These are phyloP conservation scores for Azorinus chamasolen DNA, from an alignment of 2,888 invertebrate genomes.

Conservation along the genomic window DNA sequence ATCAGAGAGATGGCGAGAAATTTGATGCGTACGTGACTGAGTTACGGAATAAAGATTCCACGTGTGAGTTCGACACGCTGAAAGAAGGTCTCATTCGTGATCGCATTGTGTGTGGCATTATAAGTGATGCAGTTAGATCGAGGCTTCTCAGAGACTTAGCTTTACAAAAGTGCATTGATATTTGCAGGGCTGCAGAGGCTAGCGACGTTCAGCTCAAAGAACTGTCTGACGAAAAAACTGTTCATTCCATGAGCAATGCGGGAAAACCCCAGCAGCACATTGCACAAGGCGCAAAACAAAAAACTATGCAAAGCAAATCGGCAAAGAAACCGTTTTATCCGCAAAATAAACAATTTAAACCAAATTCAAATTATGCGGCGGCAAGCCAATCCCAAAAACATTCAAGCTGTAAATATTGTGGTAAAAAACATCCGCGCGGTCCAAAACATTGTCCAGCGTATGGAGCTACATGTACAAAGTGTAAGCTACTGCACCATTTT, in stretches of 20 bases:
- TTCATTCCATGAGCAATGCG: too few relatives aligned
- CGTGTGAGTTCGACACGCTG: neutral
- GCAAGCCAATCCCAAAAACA: neutral
- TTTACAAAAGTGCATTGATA: slow-evolving; percentile 30
- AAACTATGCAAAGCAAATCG: too few relatives aligned
- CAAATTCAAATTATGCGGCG: too few relatives aligned
- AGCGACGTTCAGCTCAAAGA: slow-evolving; percentile 1
- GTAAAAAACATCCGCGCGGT: slow-evolving; percentile 11
- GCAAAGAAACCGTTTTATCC: too few relatives aligned
- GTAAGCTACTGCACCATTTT: slow-evolving; percentile 27
- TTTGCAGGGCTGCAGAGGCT: slow-evolving; percentile 25
- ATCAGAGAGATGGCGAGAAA: slow-evolving; percentile 2
- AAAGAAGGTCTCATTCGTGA: neutral
- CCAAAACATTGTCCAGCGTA: slow-evolving; percentile 28
- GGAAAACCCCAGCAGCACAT: too few relatives aligned
- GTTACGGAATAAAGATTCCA: neutral
- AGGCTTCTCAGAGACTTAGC: slow-evolving; percentile 18
- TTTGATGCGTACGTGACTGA: slow-evolving; percentile 1
- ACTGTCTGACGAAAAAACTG: neutral
- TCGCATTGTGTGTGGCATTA: neutral
- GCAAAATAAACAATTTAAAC: too few relatives aligned
- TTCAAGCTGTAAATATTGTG: slow-evolving; percentile 27
- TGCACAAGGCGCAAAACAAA: too few relatives aligned
- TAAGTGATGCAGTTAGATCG: neutral
- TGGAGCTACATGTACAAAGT: slow-evolving; percentile 29